Percentiles rank a stretch among this genome's conserved stretches.
These are phyloP conservation scores for Reticulitermes speratus DNA, from an alignment of 1,140 invertebrate genomes.

Conservation along the genomic window DNA sequence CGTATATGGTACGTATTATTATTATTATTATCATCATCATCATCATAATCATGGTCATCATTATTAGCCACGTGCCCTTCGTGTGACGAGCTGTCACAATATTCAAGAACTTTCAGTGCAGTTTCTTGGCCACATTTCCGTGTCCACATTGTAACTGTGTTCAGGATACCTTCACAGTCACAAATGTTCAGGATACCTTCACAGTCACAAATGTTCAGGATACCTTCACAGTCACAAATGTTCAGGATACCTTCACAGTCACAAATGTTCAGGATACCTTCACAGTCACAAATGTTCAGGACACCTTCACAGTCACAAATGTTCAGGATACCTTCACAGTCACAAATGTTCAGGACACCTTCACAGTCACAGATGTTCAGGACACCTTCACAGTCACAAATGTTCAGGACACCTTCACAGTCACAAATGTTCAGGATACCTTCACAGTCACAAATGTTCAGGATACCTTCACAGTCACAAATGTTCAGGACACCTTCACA, in stretches of 20 bases:
- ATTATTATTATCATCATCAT: too few relatives aligned
- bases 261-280: background rate
- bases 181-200: background rate
- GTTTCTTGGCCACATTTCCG: too few relatives aligned
- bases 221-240: background rate
- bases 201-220: background rate
- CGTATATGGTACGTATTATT: too few relatives aligned
- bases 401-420: background rate
- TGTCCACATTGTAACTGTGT: too few relatives aligned
- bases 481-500: background rate
- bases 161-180: background rate
- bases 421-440: background rate
- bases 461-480: background rate
- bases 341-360: background rate
- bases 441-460: background rate
- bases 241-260: background rate
- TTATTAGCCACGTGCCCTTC: too few relatives aligned
- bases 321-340: background rate
- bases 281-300: background rate
- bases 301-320: background rate
- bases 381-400: background rate
- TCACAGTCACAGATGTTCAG: background rate
- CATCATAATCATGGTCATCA: too few relatives aligned
- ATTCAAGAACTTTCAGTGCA: too few relatives aligned
- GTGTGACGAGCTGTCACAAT: too few relatives aligned